phyloP scores from a whole-genome alignment of 35 echinoderm and acorn worm species.

The Hemicentrotus pulcherrimus region DNA sequence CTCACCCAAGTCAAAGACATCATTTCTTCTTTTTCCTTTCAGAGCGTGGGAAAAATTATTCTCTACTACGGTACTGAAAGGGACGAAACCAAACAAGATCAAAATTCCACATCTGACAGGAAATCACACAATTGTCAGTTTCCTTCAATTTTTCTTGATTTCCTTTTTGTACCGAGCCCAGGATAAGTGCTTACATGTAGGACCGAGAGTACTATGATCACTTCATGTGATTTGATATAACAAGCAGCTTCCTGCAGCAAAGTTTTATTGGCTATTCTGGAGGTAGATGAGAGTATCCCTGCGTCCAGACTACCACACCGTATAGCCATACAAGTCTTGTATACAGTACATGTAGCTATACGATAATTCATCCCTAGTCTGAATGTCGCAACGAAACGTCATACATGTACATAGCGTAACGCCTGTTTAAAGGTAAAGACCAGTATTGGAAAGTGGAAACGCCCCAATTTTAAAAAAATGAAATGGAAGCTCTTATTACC shows the following conservation, averaged over 20 bases:
- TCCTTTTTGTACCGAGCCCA: not conserved
- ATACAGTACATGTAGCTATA: too few relatives aligned
- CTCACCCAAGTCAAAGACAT: not conserved
- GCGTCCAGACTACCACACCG: too few relatives aligned
- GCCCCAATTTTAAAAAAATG: too few relatives aligned
- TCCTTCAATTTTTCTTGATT: not conserved
- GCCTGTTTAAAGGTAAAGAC: too few relatives aligned
- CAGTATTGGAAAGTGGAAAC: too few relatives aligned
- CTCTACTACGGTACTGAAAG: not conserved
- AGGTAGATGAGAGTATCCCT: not conserved
- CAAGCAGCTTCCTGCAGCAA: not conserved
- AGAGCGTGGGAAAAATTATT: not conserved
- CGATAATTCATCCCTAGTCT: too few relatives aligned
- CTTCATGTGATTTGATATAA: not conserved
- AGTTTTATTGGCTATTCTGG: not conserved
- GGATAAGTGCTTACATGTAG: not conserved
- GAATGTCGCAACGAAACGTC: too few relatives aligned
- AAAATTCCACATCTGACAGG: not conserved
- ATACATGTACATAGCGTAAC: not conserved
- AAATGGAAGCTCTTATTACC: too few relatives aligned
- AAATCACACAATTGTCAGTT: conserved; percentile 13
- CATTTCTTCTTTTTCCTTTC: not conserved
- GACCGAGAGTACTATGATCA: not conserved
- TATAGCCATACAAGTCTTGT: too few relatives aligned
- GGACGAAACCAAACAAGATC: not conserved